Percentiles rank a stretch among this genome's conserved stretches.
Evolutionary conservation across 2,888 invertebrate genomes (phyloP).

Genomic region (Sisyra nigra): DNA sequence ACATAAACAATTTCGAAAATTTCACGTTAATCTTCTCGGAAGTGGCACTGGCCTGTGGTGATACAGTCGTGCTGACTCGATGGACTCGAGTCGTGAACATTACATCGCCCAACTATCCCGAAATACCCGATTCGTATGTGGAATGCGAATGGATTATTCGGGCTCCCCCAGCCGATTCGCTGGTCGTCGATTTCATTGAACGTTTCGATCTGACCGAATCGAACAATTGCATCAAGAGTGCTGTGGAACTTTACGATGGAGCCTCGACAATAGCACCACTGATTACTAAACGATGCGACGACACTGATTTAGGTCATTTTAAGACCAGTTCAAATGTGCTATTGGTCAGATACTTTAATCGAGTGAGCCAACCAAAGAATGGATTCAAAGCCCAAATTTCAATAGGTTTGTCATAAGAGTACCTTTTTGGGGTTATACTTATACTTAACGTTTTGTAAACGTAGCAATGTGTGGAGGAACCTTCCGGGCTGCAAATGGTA

Average conservation of each 20-base stretch:
- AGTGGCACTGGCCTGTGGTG: conserved; percentile 50
- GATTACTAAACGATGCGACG: conserved; percentile 46
- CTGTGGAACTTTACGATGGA: conserved; percentile 72
- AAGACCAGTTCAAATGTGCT: conserved; percentile 48
- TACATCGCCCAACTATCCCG: conserved; percentile 67
- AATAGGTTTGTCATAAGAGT: conserved; percentile 29
- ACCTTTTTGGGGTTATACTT: no score
- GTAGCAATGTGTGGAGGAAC: conserved; percentile 61
- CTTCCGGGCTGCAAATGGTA: conserved; percentile 37
- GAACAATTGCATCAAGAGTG: conserved; percentile 35
- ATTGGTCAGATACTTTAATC: conserved; percentile 54
- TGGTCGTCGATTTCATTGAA: conserved; percentile 60
- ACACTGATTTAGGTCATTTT: conserved; percentile 38
- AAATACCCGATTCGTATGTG: conserved; percentile 55
- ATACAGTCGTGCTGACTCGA: conserved; percentile 34
- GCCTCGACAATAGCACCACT: conserved; percentile 48
- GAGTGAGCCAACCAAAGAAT: conserved; percentile 48
- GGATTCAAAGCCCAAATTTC: conserved; percentile 60
- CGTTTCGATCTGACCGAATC: conserved; percentile 47
- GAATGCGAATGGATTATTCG: conserved; percentile 72
- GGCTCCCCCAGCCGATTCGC: conserved; percentile 53
- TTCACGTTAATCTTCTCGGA: conserved; percentile 33
- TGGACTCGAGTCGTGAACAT: conserved; percentile 37
- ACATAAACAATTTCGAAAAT: no score
- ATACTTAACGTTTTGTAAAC: conserved; percentile 12